Percentiles rank a stretch among this genome's conserved stretches.
phyloP scores from a whole-genome alignment of 2,797 vertebrate genomes.

The Gastrophryne carolinensis region DNA sequence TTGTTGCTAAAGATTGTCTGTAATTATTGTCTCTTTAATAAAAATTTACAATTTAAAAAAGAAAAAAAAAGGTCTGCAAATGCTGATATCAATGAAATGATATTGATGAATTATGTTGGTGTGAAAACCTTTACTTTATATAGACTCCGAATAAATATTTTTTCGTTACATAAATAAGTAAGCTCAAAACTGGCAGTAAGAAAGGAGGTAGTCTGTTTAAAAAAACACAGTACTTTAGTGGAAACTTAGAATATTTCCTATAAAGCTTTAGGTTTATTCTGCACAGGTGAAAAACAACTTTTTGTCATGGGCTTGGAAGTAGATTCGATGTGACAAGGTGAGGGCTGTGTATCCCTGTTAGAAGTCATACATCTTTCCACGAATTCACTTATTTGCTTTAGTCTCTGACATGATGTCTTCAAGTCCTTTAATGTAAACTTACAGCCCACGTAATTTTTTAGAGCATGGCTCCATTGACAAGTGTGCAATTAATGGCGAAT shows the following conservation, averaged over 20 bases:
- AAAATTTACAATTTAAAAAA: too few species aligned
- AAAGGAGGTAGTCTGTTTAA: conserved; percentile 4
- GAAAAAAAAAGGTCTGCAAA: too few species aligned
- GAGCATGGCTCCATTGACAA: conserved; percentile 65
- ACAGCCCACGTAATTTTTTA: conserved; percentile 53
- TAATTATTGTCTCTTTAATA: too few species aligned
- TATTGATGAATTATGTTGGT: too few species aligned
- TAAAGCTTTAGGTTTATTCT: not conserved
- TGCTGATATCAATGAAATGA: too few species aligned
- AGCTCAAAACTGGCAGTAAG: too few species aligned
- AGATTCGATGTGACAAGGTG: conserved; percentile 41
- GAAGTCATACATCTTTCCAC: conserved; percentile 27
- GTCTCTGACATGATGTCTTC: conserved; percentile 58
- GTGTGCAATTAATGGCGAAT: conserved; percentile 65
- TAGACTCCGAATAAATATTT: too few species aligned
- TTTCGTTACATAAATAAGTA: too few species aligned
- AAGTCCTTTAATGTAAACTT: conserved; percentile 60
- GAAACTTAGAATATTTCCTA: not conserved
- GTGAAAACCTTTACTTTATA: too few species aligned
- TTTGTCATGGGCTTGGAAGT: not conserved
- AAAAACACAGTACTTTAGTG: not conserved
- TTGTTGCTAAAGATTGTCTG: too few species aligned
- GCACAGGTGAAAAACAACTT: not conserved
- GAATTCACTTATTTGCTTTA: conserved; percentile 32
- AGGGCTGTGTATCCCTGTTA: conserved; percentile 19